phyloP scores from a whole-genome alignment of 1,140 invertebrate genomes.

The Brevipalpus yothersi region DNA sequence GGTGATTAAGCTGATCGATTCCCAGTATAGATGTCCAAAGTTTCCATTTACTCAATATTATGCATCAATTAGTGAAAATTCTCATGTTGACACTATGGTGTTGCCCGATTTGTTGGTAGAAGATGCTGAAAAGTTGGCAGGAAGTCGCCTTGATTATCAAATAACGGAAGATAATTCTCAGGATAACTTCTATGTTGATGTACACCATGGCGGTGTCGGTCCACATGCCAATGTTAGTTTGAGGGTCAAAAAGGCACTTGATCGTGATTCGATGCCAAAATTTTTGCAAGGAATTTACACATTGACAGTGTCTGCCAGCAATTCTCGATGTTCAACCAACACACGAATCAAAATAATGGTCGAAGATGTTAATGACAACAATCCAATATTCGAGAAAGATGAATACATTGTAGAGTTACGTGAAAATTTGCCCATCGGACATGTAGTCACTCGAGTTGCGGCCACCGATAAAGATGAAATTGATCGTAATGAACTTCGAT shows the following conservation, averaged over 20 bases:
- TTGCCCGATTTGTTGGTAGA: conserved; percentile 13
- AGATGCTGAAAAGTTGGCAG: conserved; percentile 11
- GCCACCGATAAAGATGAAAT: conserved; percentile 15
- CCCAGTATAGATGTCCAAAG: conserved; percentile 13
- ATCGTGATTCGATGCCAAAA: conserved; percentile 14
- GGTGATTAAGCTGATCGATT: conserved; percentile 12
- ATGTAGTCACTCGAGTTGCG: conserved; percentile 13
- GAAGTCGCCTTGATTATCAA: conserved; percentile 13
- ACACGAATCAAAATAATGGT: conserved; percentile 13
- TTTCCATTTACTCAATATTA: conserved; percentile 16
- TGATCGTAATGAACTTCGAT: conserved; percentile 13
- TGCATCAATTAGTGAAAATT: conserved; percentile 14
- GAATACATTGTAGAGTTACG: conserved; percentile 15
- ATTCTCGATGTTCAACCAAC: conserved; percentile 13
- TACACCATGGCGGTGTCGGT: neutral
- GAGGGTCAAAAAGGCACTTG: conserved; percentile 14
- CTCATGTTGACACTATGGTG: conserved; percentile 13
- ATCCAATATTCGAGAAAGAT: conserved; percentile 42
- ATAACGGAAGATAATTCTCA: conserved; percentile 17
- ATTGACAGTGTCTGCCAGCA: conserved; percentile 13
- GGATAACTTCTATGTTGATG: conserved; percentile 16
- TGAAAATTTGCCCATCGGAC: conserved; percentile 15
- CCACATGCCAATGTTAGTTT: conserved; percentile 11
- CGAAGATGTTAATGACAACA: conserved; percentile 51
- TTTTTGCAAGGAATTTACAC: conserved; percentile 16